phyloP scores from a whole-genome alignment of 1,140 invertebrate genomes.

The Lepidurus couesii region DNA sequence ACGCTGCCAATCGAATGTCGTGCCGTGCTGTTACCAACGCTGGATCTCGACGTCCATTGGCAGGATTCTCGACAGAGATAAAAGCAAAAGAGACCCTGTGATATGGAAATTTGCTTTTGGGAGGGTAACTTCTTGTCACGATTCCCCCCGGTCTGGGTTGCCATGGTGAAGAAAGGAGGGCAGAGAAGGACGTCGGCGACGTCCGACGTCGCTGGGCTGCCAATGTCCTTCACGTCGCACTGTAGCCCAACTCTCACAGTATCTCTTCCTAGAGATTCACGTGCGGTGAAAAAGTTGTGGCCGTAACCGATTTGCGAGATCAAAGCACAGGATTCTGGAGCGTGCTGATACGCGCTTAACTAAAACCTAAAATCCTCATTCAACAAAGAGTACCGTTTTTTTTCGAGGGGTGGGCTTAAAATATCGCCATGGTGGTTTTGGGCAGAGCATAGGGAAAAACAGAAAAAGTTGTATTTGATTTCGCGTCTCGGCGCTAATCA shows the following conservation, averaged over 20 bases:
- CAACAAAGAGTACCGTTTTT: constrained; percentile 5
- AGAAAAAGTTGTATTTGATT: constrained; percentile 5
- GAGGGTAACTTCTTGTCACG: constrained; percentile 18
- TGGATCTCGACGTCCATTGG: not conserved
- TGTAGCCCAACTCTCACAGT: constrained; percentile 18
- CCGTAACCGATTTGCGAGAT: not conserved
- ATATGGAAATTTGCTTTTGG: constrained; percentile 15
- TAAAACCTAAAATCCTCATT: not conserved
- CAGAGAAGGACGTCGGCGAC: constrained; percentile 1
- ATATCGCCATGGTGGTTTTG: not conserved
- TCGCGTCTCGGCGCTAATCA: not conserved
- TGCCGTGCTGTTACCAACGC: constrained; percentile 12
- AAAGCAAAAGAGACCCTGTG: not conserved
- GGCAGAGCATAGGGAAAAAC: not conserved
- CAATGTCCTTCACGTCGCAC: constrained; percentile 14
- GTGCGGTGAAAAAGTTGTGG: constrained; percentile 21
- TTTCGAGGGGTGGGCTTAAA: not conserved
- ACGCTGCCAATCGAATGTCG: not conserved
- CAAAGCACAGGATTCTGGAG: not conserved
- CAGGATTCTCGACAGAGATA: constrained; percentile 3
- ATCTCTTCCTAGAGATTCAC: not conserved
- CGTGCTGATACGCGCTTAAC: constrained; percentile 12
- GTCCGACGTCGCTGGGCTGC: not conserved
- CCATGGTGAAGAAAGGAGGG: not conserved
- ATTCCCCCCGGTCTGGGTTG: not conserved